Evolutionary conservation across 2,888 invertebrate genomes (phyloP), one percentile per base, ranked within the genome.

Genomic region (Mechanitis mazaeus): DNA sequence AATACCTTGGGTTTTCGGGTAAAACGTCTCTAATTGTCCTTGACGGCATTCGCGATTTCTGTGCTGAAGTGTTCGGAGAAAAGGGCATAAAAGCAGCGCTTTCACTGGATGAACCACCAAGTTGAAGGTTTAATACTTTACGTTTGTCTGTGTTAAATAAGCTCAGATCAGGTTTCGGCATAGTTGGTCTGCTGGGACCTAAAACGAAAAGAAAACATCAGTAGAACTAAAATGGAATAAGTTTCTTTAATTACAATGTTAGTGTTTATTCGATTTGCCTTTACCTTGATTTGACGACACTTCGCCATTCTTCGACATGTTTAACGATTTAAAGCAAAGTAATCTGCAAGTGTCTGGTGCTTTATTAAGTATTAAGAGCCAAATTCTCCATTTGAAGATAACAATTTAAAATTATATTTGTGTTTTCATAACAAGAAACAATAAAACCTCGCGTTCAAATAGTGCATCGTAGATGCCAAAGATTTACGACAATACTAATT

Each of bases 221-320:
- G 38, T 33, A 6, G 33, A 12, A 33, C 20, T 45, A 45, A 42
- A 33, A 59, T 31, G 47, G 35, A 50, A 28, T 5, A 12, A 6
- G 35, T 9, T 45, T 35, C 55, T 38, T 38, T 54, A 2, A 2
- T 28, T 45, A 33, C 42, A 59, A 58, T 56, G 58, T 59, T 58
- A 61, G 60, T 72, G 62, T 62, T 59, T 53, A 54, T 53, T 60
- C 45, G 38, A 54, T 60, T 42, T 56, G 35, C 53, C 59, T 56
- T 73, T 92, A 87, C 92, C 91, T 87, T 92, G 92, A 84, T 91
- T 92, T 81, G 93, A 91, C 78, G 93, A 92, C 89, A 93, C 92
- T 85, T 92, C 93, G 86, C 93, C 92, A 90, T 93, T 93, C 87
- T 93, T 94, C 91, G 94, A 94, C 94, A 94, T 94, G 91, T 85